phyloP scores from a whole-genome alignment of 2,888 invertebrate species.

The Diaphora mendica region DNA sequence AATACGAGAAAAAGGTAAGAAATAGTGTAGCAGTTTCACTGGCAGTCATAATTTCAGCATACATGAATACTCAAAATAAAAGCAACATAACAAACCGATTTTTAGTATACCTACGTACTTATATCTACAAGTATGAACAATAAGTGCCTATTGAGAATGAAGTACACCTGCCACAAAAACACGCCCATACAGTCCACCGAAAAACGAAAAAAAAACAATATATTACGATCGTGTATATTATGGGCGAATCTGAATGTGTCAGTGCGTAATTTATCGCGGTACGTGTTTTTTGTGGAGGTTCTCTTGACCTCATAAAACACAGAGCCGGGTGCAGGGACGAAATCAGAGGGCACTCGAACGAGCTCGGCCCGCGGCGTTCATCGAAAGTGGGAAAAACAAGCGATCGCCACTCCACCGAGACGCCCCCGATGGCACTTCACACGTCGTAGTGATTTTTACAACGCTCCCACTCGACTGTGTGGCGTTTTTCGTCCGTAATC shows the following conservation, averaged over 20 bases:
- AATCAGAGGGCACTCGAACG: slow-evolving; percentile 78
- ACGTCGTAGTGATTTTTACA: slow-evolving; percentile 85
- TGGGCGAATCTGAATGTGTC: slow-evolving; percentile 85
- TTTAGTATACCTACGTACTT: slow-evolving; percentile 10
- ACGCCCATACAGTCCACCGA: slow-evolving; percentile 46
- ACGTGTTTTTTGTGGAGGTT: slow-evolving; percentile 83
- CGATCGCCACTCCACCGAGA: slow-evolving; percentile 84
- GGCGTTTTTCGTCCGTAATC: slow-evolving; percentile 79
- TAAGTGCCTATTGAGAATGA: slow-evolving; percentile 40
- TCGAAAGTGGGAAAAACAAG: slow-evolving; percentile 85
- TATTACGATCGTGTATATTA: slow-evolving; percentile 83
- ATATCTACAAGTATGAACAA: slow-evolving; percentile 23
- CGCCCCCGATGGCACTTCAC: slow-evolving; percentile 83
- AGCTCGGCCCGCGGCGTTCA: slow-evolving; percentile 74
- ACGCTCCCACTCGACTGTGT: slow-evolving; percentile 77
- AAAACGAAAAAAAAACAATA: slow-evolving; percentile 74
- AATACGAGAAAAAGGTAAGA: background rate
- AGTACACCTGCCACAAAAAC: slow-evolving; percentile 55
- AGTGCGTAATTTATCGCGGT: slow-evolving; percentile 84
- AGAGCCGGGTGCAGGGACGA: slow-evolving; percentile 74
- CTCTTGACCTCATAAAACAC: slow-evolving; percentile 86
- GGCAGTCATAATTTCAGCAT: background rate
- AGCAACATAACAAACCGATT: background rate
- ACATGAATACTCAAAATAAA: background rate
- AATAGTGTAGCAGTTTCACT: background rate